phyloP scores from a whole-genome alignment of 2,888 invertebrate species.

The Nephrotoma flavescens region DNA sequence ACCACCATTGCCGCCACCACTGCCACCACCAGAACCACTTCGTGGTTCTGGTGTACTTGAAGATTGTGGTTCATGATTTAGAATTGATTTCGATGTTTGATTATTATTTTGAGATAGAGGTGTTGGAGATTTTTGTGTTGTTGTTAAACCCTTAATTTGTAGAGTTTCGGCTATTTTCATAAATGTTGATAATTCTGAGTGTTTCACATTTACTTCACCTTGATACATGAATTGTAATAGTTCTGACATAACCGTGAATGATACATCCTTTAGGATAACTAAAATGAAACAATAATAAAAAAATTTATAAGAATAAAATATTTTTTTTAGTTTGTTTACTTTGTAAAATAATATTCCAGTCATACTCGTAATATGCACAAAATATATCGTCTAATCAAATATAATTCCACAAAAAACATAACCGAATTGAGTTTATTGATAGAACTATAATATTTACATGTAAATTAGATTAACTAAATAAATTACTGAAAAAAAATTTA shows the following conservation, averaged over 20 bases:
- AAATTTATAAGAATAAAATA: too few relatives aligned
- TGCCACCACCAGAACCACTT: background rate
- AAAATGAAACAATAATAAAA: constrained; percentile 9
- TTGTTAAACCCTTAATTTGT: constrained; percentile 33
- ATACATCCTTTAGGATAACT: constrained; percentile 42
- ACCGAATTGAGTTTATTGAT: too few relatives aligned
- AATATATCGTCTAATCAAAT: too few relatives aligned
- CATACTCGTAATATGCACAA: too few relatives aligned
- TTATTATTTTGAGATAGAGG: constrained; percentile 11
- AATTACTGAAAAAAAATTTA: too few relatives aligned
- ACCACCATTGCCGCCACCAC: background rate
- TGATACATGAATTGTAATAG: constrained; percentile 44
- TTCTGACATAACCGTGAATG: constrained; percentile 38
- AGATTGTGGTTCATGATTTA: background rate
- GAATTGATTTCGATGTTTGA: background rate
- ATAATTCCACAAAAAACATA: too few relatives aligned
- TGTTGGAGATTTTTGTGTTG: constrained; percentile 24
- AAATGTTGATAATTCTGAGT: constrained; percentile 32
- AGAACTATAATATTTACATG: too few relatives aligned
- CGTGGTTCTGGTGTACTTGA: background rate
- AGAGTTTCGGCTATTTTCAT: constrained; percentile 34
- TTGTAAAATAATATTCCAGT: too few relatives aligned
- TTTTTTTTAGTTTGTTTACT: too few relatives aligned
- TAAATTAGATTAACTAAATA: too few relatives aligned
- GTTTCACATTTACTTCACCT: constrained; percentile 39